Conservation (phyloP, 2,797 vertebrate genomes). For the Myripristis murdjan region DNA sequence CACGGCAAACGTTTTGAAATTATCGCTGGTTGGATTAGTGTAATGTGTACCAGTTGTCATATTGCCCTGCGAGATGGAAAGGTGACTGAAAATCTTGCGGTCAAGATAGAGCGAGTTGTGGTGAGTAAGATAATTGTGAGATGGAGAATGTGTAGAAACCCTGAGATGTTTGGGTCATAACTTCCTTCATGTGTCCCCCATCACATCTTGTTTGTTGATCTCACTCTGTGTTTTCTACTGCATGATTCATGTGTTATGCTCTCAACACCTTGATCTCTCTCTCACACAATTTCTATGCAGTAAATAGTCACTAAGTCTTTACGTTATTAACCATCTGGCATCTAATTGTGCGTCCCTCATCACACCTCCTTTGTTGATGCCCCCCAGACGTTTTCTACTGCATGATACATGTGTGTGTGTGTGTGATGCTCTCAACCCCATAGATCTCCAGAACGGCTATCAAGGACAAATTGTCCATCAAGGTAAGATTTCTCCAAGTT, state of each 20-base stretch:
- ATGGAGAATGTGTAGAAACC: constrained; percentile 8
- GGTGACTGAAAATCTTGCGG: background rate
- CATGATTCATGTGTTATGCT: constrained; percentile 13
- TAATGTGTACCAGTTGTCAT: background rate
- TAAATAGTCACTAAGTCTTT: background rate
- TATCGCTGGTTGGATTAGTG: too few relatives aligned
- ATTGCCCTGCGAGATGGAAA: background rate
- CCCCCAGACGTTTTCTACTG: constrained; percentile 69
- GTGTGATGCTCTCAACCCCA: constrained; percentile 86
- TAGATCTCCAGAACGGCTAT: constrained; percentile 87
- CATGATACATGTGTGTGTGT: constrained; percentile 82
- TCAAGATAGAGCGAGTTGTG: background rate
- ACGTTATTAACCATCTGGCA: background rate
- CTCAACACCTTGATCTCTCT: constrained; percentile 4
- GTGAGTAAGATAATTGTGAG: background rate
- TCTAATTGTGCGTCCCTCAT: constrained; percentile 38
- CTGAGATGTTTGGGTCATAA: background rate
- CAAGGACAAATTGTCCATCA: constrained; percentile 88
- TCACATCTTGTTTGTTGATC: constrained; percentile 12
- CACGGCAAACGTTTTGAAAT: too few relatives aligned
- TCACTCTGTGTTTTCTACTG: constrained; percentile 22
- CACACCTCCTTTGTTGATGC: constrained; percentile 54
- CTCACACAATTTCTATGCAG: constrained; percentile 3
- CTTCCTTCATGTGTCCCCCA: constrained; percentile 4
- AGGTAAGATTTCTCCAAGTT: constrained; percentile 81